Evolutionary conservation across 2,113 vertebrate species (phyloP).

Genomic region (Heloderma charlesbogerti): DNA sequence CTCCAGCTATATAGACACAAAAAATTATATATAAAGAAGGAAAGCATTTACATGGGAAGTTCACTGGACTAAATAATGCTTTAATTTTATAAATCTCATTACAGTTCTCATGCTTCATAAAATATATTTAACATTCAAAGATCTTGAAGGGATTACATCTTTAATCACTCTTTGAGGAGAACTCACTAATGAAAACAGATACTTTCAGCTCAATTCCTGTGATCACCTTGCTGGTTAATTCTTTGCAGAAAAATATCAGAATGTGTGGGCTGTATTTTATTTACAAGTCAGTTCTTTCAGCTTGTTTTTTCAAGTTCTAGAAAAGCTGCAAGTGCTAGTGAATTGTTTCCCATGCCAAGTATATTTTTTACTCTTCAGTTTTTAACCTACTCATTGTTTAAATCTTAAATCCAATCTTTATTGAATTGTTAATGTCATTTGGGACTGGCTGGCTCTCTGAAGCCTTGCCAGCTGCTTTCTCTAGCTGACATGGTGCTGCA

Average conservation of each 20-base stretch:
- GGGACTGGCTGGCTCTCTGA: not conserved
- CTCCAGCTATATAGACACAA: accelerated
- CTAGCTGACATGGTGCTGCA: too few relatives aligned
- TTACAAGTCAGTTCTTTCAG: not conserved
- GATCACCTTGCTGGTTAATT: not conserved
- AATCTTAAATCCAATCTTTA: not conserved
- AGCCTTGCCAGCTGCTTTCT: too few relatives aligned
- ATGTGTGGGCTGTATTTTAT: not conserved
- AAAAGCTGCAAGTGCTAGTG: not conserved
- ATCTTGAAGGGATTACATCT: slow-evolving; percentile 12
- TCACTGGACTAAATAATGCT: accelerated
- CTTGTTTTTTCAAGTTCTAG: not conserved
- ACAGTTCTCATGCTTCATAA: not conserved
- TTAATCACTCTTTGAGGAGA: not conserved
- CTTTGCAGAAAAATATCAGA: slow-evolving; percentile 19
- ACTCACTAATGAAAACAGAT: not conserved
- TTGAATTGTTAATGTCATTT: not conserved
- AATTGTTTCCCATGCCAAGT: not conserved
- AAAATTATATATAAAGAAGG: not conserved
- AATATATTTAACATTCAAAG: accelerated
- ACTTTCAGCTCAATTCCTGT: not conserved
- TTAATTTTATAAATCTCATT: not conserved
- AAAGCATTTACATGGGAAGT: accelerated
- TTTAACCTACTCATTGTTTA: not conserved
- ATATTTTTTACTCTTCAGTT: not conserved